Evolutionary conservation across 2,888 invertebrate species (phyloP).

Genomic region (Drosophila anceps): DNA sequence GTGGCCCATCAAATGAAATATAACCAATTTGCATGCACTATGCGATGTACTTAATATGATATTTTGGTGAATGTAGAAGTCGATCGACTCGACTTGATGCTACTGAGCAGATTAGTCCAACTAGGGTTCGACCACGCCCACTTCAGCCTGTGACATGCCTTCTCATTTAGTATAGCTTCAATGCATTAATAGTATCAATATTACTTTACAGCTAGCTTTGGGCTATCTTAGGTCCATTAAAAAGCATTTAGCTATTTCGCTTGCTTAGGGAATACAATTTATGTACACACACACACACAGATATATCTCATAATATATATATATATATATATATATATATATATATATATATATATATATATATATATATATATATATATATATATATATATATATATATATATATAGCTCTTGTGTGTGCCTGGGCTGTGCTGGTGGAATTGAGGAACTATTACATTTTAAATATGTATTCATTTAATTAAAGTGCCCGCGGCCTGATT

Average conservation of each 20-base stretch:
- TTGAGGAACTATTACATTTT: constrained; percentile 5
- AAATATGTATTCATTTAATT: constrained; percentile 40
- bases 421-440: background rate
- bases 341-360: background rate
- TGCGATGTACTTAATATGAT: too few species aligned
- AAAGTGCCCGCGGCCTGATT: constrained; percentile 27
- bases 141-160: background rate
- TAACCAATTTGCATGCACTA: background rate
- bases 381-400: background rate
- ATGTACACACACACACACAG: background rate
- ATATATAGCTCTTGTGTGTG: too few species aligned
- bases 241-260: background rate
- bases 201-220: background rate
- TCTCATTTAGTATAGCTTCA: background rate
- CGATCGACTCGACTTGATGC: background rate
- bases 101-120: background rate
- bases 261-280: background rate
- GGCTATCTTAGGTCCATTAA: background rate
- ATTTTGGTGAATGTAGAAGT: too few species aligned
- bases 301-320: background rate
- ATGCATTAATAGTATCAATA: background rate
- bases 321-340: background rate
- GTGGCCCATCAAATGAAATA: background rate
- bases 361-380: background rate
- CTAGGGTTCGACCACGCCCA: background rate